These are phyloP conservation scores for Neomonachus schauinslandi DNA, from an alignment of 2,113 vertebrate species.

Conservation along the genomic window DNA sequence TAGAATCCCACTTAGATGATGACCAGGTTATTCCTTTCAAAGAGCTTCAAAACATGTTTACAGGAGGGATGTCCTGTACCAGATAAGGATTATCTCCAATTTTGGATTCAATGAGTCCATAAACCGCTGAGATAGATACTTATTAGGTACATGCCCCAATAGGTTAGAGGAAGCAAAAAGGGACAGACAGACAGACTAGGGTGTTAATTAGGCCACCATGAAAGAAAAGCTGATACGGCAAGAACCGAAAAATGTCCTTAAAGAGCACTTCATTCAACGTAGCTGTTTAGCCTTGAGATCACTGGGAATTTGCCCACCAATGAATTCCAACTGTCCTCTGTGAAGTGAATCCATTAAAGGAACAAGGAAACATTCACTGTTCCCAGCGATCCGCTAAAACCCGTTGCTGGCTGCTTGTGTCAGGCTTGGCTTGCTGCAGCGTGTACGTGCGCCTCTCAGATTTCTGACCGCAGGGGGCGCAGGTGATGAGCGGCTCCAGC, in stretches of 20 bases:
- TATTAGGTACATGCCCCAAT: background rate
- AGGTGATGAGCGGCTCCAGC: background rate
- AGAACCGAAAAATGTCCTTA: slow-evolving; percentile 14
- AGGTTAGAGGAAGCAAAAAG: slow-evolving; percentile 21
- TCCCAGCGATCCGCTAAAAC: background rate
- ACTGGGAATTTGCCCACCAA: background rate
- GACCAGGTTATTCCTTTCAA: slow-evolving; percentile 42
- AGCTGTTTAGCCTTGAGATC: background rate
- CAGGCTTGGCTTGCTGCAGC: background rate
- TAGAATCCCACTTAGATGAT: slow-evolving; percentile 59
- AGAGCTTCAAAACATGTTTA: slow-evolving; percentile 61
- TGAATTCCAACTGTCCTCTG: background rate
- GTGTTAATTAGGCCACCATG: slow-evolving; percentile 17
- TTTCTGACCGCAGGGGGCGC: background rate
- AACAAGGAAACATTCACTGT: slow-evolving; percentile 34
- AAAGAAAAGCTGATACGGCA: slow-evolving; percentile 16
- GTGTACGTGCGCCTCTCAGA: background rate
- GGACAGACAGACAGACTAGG: background rate
- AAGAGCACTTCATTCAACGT: background rate
- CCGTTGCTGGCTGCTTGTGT: background rate
- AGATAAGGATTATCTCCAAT: slow-evolving; percentile 46
- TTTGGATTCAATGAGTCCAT: slow-evolving; percentile 48
- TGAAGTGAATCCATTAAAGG: slow-evolving; percentile 13
- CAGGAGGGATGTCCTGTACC: slow-evolving; percentile 22
- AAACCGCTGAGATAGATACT: background rate